A percentile compares a stretch with the other conserved stretches of the same genome.
These are phyloP conservation scores for Cephus rjabovi DNA, from an alignment of 2,888 invertebrate genomes.

Conservation along the genomic window DNA sequence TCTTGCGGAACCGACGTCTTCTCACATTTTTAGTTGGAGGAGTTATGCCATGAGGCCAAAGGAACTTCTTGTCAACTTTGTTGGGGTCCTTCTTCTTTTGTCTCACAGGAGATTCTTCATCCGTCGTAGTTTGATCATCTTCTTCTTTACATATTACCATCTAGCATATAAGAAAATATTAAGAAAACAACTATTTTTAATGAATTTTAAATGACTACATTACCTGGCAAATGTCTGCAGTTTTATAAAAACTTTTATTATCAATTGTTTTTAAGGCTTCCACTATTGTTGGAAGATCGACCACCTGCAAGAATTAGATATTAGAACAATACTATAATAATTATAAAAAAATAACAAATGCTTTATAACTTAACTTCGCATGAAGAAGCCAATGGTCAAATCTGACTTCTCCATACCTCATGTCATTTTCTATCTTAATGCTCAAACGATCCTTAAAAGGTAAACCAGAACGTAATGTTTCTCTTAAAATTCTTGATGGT, in stretches of 20 bases:
- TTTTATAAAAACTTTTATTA: constrained; percentile 96
- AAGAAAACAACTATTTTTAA: neutral
- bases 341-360: neutral
- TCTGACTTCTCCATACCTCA: constrained; percentile 88
- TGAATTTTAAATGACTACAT: neutral
- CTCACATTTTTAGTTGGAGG: constrained; percentile 96
- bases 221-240: constrained; percentile 94
- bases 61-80: constrained; percentile 90
- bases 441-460: constrained; percentile 85
- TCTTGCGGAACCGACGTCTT: constrained; percentile 92
- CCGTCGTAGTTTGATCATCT: constrained; percentile 79
- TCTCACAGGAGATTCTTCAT: constrained; percentile 83
- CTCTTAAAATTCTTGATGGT: constrained; percentile 79
- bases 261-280: constrained; percentile 97
- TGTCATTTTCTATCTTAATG: constrained; percentile 88
- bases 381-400: constrained; percentile 90
- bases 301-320: constrained; percentile 69
- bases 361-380: constrained; percentile 73
- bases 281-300: constrained; percentile 91
- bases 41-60: constrained; percentile 96
- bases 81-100: constrained; percentile 87
- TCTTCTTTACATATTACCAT: constrained; percentile 89
- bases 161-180: constrained; percentile 56
- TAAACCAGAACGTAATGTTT: constrained; percentile 81
- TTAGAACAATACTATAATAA: constrained; percentile 2